Evolutionary conservation across 2,888 invertebrate genomes (phyloP), one percentile per base, ranked within the genome.

Genomic region (Lycophotia porphyrea): DNA sequence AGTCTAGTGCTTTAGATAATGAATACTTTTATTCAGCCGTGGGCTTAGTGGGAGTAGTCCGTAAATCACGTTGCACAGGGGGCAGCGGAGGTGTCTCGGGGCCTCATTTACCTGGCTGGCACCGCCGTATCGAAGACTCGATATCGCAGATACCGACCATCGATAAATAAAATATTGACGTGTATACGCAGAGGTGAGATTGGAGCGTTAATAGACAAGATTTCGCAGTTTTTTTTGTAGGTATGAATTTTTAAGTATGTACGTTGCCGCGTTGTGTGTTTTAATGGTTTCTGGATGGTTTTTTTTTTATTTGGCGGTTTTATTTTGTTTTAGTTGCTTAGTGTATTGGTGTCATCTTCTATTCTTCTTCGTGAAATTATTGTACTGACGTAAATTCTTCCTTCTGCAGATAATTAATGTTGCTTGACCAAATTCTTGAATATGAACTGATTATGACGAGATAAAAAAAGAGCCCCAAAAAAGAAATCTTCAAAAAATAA

Each of bases 161-260:
- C 93, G 95, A 95, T 95, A 95, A 95, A 95, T 95, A 95, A 94
- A 93, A 95, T 95, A 95, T 93, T 94, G 95, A 94, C 93, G 91
- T 81, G 93, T 89, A 93, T 91, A 91, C 87, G 77, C 87, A 84
- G 82, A 89, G 83, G 92, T 31, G 64, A 71, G 58, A 71, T 71
- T 77, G 78, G 82, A 52, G 77, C 36, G 68, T n/a, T 83, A 64
- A 83, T 71, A 83, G 83, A 80, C 52, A 60, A 44, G 49, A 24
- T 11, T 31, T 68, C 36, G 7, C 0, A 0, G 27, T 11, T 49
- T 52, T 55, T 67, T 47, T 63, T 44, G 55, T 13, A 2, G 18
- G 7, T 21, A 7, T 21, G 2, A n/a, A 15, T 60, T 49, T 67
- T 70, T 49, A 21, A 13, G n/a, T 58, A 58, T 18, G 0, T 7